These are phyloP conservation scores for Protonibea diacanthus DNA, from an alignment of 2,797 vertebrate species.

Conservation along the genomic window DNA sequence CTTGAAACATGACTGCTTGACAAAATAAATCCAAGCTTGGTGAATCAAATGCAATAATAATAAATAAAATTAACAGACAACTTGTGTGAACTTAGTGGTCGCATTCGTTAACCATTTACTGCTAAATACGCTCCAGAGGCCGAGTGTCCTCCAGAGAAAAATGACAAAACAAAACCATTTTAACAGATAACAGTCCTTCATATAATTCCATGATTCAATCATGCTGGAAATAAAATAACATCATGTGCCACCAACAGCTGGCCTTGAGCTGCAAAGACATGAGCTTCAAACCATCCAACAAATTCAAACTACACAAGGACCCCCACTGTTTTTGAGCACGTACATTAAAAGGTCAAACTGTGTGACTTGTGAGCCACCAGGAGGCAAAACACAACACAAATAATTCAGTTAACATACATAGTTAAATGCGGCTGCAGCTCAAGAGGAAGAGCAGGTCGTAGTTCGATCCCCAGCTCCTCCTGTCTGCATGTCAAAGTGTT, in stretches of 20 bases:
- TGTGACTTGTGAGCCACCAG: not conserved
- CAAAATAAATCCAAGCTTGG: not conserved
- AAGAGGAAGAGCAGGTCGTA: no score
- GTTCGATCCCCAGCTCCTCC: no score
- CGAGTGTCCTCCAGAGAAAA: not conserved
- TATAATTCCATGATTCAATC: constrained; percentile 3
- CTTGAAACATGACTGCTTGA: not conserved
- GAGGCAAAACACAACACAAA: constrained; percentile 9
- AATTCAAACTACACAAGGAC: constrained; percentile 34
- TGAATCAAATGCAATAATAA: not conserved
- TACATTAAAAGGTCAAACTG: constrained; percentile 19
- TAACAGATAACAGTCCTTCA: not conserved
- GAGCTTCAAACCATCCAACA: constrained; percentile 19
- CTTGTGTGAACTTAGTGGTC: not conserved
- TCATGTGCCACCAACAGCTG: constrained; percentile 9
- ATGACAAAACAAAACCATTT: not conserved
- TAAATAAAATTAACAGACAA: not conserved
- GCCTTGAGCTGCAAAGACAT: constrained; percentile 2
- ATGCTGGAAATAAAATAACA: constrained; percentile 15
- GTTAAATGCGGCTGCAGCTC: no score
- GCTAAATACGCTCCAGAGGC: not conserved
- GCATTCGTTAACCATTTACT: not conserved
- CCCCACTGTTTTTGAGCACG: constrained; percentile 9
- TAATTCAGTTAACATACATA: not conserved
- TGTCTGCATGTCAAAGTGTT: no score